These are phyloP conservation scores for Aphodius sticticus DNA, from an alignment of 2,888 invertebrate species.

Conservation along the genomic window DNA sequence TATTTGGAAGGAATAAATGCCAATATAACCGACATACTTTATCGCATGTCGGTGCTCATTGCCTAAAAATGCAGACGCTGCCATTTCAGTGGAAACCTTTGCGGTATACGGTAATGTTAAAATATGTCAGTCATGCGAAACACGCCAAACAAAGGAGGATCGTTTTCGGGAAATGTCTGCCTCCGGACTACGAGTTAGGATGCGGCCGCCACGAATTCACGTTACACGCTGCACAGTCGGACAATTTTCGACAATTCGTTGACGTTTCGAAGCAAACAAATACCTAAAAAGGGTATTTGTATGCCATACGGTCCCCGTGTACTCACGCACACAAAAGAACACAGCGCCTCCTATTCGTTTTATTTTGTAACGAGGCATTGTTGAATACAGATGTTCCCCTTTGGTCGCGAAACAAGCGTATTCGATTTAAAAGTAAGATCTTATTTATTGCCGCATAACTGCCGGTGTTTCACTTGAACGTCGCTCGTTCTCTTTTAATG, in stretches of 20 bases:
- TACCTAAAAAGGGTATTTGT: neutral
- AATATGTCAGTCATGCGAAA: neutral
- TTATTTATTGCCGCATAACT: neutral
- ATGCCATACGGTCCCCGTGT: neutral
- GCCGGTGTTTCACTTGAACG: neutral
- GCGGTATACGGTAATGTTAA: neutral
- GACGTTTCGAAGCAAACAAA: neutral
- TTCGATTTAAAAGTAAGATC: neutral
- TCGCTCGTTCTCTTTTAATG: neutral
- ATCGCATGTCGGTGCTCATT: neutral
- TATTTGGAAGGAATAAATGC: neutral
- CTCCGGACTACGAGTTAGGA: neutral
- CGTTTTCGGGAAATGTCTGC: neutral
- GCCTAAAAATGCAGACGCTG: neutral
- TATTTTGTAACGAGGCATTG: slow-evolving; percentile 4
- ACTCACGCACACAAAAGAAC: neutral
- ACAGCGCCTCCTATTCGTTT: neutral
- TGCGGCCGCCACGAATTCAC: neutral
- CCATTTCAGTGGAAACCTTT: neutral
- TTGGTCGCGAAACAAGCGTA: neutral
- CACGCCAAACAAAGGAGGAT: neutral
- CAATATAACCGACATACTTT: neutral
- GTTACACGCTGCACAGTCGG: neutral
- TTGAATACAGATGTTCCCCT: neutral
- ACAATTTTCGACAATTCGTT: neutral